Evolutionary conservation across 2,888 invertebrate genomes (phyloP), one percentile per base, ranked within the genome.

Genomic region (Camponotus fellah): DNA sequence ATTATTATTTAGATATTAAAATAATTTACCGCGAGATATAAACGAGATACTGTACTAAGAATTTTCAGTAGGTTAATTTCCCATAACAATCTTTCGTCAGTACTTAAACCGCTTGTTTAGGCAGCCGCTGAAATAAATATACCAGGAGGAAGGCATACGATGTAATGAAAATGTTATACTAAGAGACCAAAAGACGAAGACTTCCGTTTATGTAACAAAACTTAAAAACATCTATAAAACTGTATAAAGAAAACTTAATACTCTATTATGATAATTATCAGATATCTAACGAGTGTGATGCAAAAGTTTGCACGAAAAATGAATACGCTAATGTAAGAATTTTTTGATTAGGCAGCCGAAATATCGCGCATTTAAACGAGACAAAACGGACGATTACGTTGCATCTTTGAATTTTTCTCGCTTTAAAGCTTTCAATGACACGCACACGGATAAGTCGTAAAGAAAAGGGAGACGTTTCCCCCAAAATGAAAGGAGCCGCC

Each of bases 81-180:
- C 32, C 77, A 81, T 75, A 81, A 81, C 81, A 65, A 65, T 81
- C 81, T 4, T 21, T 75, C 76, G 5, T 65, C 75, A 40, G 14
- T 65, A 56, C 81, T 81, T 64, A 17, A 32, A 72, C 37, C 17
- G 81, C 32, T 17, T 64, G 76, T 65, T 81, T 81, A 60, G 3
- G 17, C 40, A 64, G 37, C 21, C 53, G 40, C 10, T 62, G 26
- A 32, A 21, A 40, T 26, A 64, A 72, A 43, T 53, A 81, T 76
- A 76, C 49, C 49, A 56, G 43, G 10, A 49, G 40, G 49, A 32
- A 46, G n/a, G 37, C 62, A 0, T 34, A 9, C 10, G 37, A 62
- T 26, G 37, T 26, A n/a, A 69, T 37, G 49, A 65, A 49, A 37
- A 65, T n/a, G 46, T 46, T 46, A 64, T 34, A 58, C n/a, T 53